Base-by-base conservation (phyloP, 2,113 vertebrate species). In the Oreochromis niloticus region DNA sequence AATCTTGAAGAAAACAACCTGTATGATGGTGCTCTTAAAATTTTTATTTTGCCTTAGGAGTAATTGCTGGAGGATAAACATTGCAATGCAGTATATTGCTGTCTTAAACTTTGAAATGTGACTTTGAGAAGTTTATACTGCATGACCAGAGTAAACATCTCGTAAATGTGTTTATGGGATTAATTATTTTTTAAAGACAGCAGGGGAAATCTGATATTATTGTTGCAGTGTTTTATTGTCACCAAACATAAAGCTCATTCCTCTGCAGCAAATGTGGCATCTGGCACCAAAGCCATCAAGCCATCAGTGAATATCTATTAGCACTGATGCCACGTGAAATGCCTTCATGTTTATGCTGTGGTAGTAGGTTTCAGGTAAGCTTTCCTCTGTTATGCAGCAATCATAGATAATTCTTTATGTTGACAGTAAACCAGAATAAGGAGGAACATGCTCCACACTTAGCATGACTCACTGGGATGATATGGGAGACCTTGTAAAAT, bases 401-500 rank as follows among this genome's bases (percentile, higher is more conserved):
- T 87, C 30, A 78, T n/a, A 86, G 83, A 52, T 86, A 24, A 87
- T 7, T 32, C 83, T 59, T 84, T 66, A 54, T 36, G 73, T 36
- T 83, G 86, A 54, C 50, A 39, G 80, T 30, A 81, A 79, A 81
- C 13, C 22, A 34, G 52, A 34, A 50, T 81, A 1, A 71, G 81
- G 78, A 91, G 83, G 71, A 71, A n/a, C 10, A 3, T 59, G 86
- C 84, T 88, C 54, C 24, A 83, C 82, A 54, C 24, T 66, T 57
- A 91, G 78, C 9, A 14, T 4, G 59, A 73, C 41, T 54, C 19
- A 12, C 63, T 14, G 81, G 27, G 78, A 46, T 2, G 16, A 54
- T 24, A 87, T 83, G 6, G 66, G 86, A 92, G 89, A 81, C 24
- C 88, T 68, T 46, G 61, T 86, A 84, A 91, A 91, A 90, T n/a